phyloP scores from a whole-genome alignment of 2,888 invertebrate species.

The Tinea trinotella region DNA sequence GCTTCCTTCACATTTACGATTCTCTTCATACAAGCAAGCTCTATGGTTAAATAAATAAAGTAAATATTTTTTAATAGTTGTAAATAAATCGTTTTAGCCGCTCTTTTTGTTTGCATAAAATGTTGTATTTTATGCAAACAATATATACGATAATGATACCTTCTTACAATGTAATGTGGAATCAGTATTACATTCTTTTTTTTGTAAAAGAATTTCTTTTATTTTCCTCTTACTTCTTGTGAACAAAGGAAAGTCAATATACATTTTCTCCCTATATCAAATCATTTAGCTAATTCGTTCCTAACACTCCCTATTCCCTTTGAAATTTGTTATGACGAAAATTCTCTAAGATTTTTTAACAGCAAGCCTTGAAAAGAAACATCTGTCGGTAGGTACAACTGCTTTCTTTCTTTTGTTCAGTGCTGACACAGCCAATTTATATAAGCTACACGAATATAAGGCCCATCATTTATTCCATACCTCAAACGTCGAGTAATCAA shows the following conservation, averaged over 20 bases:
- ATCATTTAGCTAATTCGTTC: constrained; percentile 1
- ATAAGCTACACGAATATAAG: constrained; percentile 13
- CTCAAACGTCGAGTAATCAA: neutral
- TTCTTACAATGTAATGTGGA: no score
- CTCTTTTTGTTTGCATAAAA: no score
- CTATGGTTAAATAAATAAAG: no score
- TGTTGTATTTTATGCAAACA: no score
- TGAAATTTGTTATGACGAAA: constrained; percentile 13
- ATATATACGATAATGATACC: no score
- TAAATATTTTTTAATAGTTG: no score
- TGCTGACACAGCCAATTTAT: constrained; percentile 19
- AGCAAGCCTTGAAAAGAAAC: constrained; percentile 12
- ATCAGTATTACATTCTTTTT: no score
- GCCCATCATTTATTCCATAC: neutral
- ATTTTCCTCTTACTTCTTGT: no score
- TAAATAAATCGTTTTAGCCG: no score
- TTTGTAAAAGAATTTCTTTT: no score
- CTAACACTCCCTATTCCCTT: constrained; percentile 4
- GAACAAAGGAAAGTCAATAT: neutral
- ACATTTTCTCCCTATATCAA: constrained; percentile 1
- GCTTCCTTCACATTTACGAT: no score
- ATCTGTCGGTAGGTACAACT: constrained; percentile 11
- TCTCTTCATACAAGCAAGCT: no score
- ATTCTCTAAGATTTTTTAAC: constrained; percentile 14
- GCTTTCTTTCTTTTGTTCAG: constrained; percentile 14